Base-by-base conservation (phyloP, 2,888 invertebrate genomes). In the Sericinus montela region DNA sequence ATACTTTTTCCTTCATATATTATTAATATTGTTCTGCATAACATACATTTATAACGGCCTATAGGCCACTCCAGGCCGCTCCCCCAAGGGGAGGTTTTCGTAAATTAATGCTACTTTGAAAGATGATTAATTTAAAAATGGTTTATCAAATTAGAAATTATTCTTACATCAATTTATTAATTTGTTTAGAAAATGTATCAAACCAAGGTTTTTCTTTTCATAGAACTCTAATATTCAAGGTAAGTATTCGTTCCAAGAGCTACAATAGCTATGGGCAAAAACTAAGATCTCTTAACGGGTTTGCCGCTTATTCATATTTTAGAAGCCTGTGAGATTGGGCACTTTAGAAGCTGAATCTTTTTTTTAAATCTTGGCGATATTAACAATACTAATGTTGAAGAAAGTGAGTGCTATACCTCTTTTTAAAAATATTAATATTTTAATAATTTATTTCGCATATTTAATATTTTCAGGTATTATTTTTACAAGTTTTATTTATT, bases 181-280 rank as follows among this genome's bases (percentile, higher is more conserved):
- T n/a, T n/a, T n/a, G n/a, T n/a, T n/a, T n/a, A n/a, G n/a, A n/a
- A n/a, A n/a, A n/a, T n/a, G n/a, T 29, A 9, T 29, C n/a, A 10
- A 10, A n/a, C n/a, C 6, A 34, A 13, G 34, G 34, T 34, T 34
- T 13, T 34, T 34, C 11, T 11, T 5, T 34, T 11, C 32, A 30
- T 9, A 38, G 49, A 49, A 49, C 28, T 40, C 49, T 36, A 49
- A 45, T 28, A 16, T 14, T 45, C 44, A 15, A 49, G 49, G 40
- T 35, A 29, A 30, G 40, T 23, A 10, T 11, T 29, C 34, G 32
- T 15, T 29, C 45, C n/a, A 15, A 49, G 35, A 23, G 30, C 10
- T 23, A 39, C 38, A 43, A n/a, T n/a, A n/a, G n/a, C n/a, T n/a
- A n/a, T n/a, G n/a, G n/a, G n/a, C n/a, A 19, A 40, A 44, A 49